phyloP scores from a whole-genome alignment of 2,797 vertebrate species.

The Calcarius lapponicus region DNA sequence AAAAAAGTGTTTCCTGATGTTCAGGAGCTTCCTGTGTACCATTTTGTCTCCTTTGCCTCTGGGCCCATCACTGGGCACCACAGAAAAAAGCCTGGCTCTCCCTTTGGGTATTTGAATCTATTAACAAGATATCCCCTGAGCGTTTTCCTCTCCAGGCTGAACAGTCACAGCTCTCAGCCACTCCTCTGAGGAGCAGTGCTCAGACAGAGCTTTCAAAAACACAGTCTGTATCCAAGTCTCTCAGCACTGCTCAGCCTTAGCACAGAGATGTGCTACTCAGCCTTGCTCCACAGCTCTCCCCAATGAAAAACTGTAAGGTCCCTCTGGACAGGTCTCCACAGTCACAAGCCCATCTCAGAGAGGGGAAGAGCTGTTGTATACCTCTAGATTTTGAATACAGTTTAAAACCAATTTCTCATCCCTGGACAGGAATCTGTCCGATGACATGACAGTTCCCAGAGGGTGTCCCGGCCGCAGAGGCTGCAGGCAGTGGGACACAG shows the following conservation, averaged over 20 bases:
- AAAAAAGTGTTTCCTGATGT: fast-evolving
- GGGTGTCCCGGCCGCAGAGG: no score
- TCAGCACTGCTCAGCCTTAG: neutral
- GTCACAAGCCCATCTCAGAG: neutral
- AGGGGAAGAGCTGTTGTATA: fast-evolving
- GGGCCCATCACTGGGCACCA: no score
- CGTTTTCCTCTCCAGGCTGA: neutral
- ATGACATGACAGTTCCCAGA: fast-evolving
- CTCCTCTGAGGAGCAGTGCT: fast-evolving
- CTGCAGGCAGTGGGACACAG: fast-evolving
- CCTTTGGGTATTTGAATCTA: neutral
- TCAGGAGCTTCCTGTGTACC: neutral
- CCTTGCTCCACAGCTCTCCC: neutral
- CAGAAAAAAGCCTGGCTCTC: neutral
- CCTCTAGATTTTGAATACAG: neutral
- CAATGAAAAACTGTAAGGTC: no score
- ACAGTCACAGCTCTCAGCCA: neutral
- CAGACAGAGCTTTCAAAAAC: neutral
- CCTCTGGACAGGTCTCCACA: fast-evolving
- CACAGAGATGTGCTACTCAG: fast-evolving
- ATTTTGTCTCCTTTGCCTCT: neutral
- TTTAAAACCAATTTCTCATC: fast-evolving
- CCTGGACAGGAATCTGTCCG: fast-evolving
- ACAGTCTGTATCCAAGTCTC: fast-evolving
- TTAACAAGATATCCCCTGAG: neutral